Conservation (phyloP, 2,888 invertebrate species). For the Gortyna flavago region DNA sequence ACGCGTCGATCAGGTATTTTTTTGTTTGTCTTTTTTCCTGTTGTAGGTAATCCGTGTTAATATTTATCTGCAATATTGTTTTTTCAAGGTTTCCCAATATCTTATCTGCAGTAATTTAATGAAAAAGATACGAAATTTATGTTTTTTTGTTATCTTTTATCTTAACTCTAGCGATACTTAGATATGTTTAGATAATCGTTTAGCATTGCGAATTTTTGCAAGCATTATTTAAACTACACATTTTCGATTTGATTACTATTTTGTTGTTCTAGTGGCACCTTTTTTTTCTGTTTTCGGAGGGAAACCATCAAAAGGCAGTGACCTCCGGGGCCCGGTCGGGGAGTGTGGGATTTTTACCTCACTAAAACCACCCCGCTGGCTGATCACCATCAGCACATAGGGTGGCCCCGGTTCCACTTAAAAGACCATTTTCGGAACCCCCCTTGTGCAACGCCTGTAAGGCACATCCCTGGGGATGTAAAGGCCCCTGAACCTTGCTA, state of each 20-base stretch:
- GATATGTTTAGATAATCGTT: background rate
- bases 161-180: background rate
- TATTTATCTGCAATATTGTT: constrained; percentile 9
- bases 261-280: background rate
- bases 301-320: too few species aligned
- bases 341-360: too few species aligned
- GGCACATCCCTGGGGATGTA: too few species aligned
- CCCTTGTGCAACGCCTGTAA: too few species aligned
- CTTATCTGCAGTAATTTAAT: constrained; percentile 28
- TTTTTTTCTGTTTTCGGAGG: too few species aligned
- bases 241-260: background rate
- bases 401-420: too few species aligned
- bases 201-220: background rate
- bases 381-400: too few species aligned
- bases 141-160: constrained; percentile 34
- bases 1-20: constrained; percentile 37
- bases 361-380: too few species aligned
- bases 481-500: too few species aligned
- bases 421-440: too few species aligned
- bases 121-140: constrained; percentile 28
- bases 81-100: constrained; percentile 14
- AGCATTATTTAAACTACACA: background rate
- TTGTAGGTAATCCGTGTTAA: background rate
- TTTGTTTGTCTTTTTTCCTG: background rate
- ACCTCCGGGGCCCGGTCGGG: too few species aligned